phyloP scores from a whole-genome alignment of 2,113 vertebrate genomes.

The Strigops habroptila region DNA sequence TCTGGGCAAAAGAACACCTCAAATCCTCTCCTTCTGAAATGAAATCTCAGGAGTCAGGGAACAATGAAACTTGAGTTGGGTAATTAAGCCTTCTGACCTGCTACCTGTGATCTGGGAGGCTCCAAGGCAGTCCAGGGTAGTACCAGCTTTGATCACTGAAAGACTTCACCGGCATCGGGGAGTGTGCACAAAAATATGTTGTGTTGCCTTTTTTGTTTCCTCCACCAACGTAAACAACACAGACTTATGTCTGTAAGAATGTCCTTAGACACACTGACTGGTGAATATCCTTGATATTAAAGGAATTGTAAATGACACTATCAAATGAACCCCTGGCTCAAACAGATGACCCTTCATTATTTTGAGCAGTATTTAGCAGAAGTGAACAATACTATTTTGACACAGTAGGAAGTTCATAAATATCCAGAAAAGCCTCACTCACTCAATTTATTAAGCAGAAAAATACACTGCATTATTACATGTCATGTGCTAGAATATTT shows the following conservation, averaged over 20 bases:
- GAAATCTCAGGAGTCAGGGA: background rate
- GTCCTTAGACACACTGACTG: background rate
- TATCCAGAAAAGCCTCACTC: background rate
- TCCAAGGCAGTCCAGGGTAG: background rate
- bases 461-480: background rate
- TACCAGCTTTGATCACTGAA: background rate
- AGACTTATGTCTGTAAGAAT: background rate
- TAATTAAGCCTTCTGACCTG: background rate
- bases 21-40: background rate
- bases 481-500: background rate
- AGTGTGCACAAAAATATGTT: background rate
- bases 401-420: background rate
- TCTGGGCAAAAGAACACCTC: background rate
- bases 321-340: background rate
- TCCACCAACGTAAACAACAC: background rate
- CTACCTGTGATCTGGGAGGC: background rate
- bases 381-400: background rate
- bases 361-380: background rate
- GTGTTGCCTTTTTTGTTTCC: background rate
- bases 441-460: background rate
- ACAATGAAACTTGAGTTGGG: background rate
- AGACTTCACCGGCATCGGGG: background rate
- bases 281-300: background rate
- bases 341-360: background rate
- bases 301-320: background rate